Evolutionary conservation across 1,140 invertebrate genomes (phyloP).

Genomic region (Aphaenogaster ashmeadi): DNA sequence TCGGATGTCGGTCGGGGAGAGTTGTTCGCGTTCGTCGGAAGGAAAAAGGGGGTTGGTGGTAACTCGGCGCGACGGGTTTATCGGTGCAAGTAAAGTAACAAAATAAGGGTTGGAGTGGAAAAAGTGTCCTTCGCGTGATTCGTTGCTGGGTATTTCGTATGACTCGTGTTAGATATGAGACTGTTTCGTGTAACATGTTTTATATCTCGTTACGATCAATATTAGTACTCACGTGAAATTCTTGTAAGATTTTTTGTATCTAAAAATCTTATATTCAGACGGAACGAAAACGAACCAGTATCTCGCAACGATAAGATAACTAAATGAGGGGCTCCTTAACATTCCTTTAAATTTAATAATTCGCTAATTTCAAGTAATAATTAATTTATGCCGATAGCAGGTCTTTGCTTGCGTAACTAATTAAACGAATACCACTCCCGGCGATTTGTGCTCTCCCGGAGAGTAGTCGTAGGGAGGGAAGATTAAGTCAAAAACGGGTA

Average conservation of each 20-base stretch:
- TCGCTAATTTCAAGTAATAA: background rate
- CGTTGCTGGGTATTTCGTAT: background rate
- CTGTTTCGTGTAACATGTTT: slow-evolving; percentile 21
- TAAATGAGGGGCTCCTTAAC: background rate
- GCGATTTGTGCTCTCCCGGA: background rate
- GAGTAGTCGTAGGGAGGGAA: background rate
- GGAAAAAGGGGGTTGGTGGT: background rate
- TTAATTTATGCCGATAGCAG: background rate
- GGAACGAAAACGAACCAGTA: background rate
- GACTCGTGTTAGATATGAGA: background rate
- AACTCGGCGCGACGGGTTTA: slow-evolving; percentile 1
- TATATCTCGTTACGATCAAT: slow-evolving; percentile 34
- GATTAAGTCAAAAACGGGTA: slow-evolving; percentile 12
- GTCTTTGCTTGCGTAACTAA: slow-evolving; percentile 1
- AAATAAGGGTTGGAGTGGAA: slow-evolving; percentile 15
- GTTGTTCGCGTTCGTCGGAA: background rate
- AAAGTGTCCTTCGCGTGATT: slow-evolving; percentile 52
- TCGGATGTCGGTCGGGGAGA: slow-evolving; percentile 13
- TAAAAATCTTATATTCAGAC: slow-evolving; percentile 7
- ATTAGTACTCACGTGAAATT: background rate
- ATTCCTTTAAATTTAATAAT: background rate
- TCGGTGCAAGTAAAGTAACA: slow-evolving; percentile 31
- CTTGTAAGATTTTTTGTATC: background rate
- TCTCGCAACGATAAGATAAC: background rate
- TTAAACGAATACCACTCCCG: slow-evolving; percentile 27